phyloP scores from a whole-genome alignment of 30 jellyfish, hydroid and myxozoan species.

The Phacellophora camtschatica region DNA sequence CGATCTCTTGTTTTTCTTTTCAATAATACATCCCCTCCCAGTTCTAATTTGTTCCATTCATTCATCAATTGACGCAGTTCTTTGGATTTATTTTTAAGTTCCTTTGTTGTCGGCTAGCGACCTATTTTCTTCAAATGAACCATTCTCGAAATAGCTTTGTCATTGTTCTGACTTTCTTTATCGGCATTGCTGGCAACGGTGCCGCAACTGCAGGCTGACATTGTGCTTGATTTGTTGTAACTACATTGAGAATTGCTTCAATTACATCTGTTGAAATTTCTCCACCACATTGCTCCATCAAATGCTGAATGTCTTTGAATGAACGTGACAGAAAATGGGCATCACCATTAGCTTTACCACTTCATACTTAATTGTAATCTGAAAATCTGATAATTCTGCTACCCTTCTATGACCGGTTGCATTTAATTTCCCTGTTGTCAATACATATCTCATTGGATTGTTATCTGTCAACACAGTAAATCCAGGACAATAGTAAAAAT shows the following conservation, averaged over 20 bases:
- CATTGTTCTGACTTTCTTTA: constrained; percentile 26
- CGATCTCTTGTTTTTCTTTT: constrained; percentile 12
- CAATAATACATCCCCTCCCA: constrained; percentile 31
- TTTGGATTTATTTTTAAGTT: neutral
- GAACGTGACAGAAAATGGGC: constrained; percentile 35
- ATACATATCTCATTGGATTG: constrained; percentile 34
- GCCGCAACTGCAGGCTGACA: constrained; percentile 6
- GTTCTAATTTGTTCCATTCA: constrained; percentile 3
- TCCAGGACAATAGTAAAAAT: constrained; percentile 8
- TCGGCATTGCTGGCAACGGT: neutral
- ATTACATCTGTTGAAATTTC: constrained; percentile 21
- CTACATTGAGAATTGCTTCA: constrained; percentile 23
- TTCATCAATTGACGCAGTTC: constrained; percentile 7
- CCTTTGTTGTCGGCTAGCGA: constrained; percentile 19
- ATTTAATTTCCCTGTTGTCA: constrained; percentile 50
- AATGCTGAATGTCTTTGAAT: constrained; percentile 16
- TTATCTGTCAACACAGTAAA: constrained; percentile 56
- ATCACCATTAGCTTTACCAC: constrained; percentile 34
- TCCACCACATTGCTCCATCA: constrained; percentile 2
- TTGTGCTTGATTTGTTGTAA: neutral
- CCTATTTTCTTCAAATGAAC: constrained; percentile 24
- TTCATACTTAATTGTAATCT: constrained; percentile 27
- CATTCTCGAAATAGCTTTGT: constrained; percentile 3
- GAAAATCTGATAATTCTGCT: constrained; percentile 40
- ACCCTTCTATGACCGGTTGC: constrained; percentile 71